Percentiles rank a stretch among this genome's conserved stretches.
phyloP scores from a whole-genome alignment of 1,140 invertebrate species.

The Carposina sasakii region DNA sequence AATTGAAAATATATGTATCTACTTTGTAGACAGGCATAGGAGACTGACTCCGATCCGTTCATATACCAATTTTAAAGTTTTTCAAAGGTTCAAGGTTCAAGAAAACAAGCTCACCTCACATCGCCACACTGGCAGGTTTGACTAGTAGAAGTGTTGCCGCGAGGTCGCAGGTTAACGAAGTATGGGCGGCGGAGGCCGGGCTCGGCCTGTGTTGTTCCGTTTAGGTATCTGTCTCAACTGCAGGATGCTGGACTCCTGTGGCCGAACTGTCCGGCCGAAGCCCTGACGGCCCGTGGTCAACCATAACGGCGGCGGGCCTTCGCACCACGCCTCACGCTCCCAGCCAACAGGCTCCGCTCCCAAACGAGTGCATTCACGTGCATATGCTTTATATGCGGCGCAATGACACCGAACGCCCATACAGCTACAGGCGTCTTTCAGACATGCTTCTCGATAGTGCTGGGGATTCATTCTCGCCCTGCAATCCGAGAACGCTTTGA shows the following conservation, averaged over 20 bases:
- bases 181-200: conserved; percentile 55
- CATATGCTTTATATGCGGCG: conserved; percentile 91
- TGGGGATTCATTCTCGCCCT: conserved; percentile 82
- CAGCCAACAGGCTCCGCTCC: conserved; percentile 80
- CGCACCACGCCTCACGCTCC: conserved; percentile 77
- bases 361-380: conserved; percentile 85
- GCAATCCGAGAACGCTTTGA: conserved; percentile 78
- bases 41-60: too few species aligned
- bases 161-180: conserved; percentile 39
- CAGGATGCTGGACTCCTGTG: conserved; percentile 31
- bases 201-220: conserved; percentile 35
- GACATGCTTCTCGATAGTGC: conserved; percentile 89
- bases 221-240: conserved; percentile 40
- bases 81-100: too few species aligned
- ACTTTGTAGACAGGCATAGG: too few species aligned
- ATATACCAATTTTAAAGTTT: too few species aligned
- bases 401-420: conserved; percentile 87
- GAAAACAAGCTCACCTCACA: conserved; percentile 47
- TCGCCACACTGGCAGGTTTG: conserved; percentile 53
- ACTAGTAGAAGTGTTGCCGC: conserved; percentile 52
- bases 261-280: conserved; percentile 18
- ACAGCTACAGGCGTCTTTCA: conserved; percentile 93
- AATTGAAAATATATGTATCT: too few species aligned
- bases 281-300: conserved; percentile 35
- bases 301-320: conserved; percentile 45